These are phyloP conservation scores for Phalacrocorax pelagicus DNA, from an alignment of 2,113 vertebrate genomes.

Conservation along the genomic window DNA sequence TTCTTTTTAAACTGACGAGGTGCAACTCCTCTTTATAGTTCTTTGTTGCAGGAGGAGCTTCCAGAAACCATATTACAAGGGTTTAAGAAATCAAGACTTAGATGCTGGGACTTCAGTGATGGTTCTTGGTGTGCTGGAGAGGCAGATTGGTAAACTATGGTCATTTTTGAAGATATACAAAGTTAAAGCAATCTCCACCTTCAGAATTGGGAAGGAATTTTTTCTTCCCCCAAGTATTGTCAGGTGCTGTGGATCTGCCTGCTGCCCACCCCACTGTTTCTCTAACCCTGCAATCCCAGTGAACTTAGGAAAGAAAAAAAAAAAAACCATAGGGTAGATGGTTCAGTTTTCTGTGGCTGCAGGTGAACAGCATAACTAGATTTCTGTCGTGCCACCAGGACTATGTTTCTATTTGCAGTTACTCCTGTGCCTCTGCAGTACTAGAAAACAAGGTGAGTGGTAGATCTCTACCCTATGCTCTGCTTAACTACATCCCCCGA, in stretches of 20 bases:
- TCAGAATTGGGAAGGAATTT: not conserved
- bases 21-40: not conserved
- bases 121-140: not conserved
- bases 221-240: not conserved
- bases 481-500: accelerated
- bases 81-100: not conserved
- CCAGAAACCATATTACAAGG: not conserved
- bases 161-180: not conserved
- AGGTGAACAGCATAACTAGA: not conserved
- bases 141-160: not conserved
- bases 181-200: not conserved
- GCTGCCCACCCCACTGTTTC: not conserved
- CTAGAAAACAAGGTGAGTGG: not conserved
- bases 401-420: not conserved
- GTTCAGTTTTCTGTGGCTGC: not conserved
- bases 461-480: not conserved
- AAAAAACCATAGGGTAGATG: accelerated
- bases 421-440: not conserved
- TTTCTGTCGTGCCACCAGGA: not conserved
- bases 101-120: not conserved
- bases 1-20: not conserved
- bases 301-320: not conserved
- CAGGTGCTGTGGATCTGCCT: not conserved
- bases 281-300: not conserved
- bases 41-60: not conserved